Evolutionary conservation across 2,888 invertebrate species (phyloP).

Genomic region (Chrysotoxum bicinctum): DNA sequence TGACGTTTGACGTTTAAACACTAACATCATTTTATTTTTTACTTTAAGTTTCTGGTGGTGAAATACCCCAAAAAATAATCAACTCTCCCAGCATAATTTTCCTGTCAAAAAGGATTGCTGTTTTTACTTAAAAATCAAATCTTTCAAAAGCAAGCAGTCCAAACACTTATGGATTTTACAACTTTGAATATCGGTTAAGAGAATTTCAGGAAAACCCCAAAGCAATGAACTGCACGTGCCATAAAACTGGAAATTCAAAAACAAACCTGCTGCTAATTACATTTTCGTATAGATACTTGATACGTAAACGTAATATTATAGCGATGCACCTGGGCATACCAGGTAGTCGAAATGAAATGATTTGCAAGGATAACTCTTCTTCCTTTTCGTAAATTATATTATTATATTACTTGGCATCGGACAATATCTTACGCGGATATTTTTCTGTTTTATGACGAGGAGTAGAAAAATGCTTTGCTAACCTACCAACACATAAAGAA

Average conservation of each 20-base stretch:
- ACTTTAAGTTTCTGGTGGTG: no score
- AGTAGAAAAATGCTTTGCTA: not conserved
- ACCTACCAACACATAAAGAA: no score
- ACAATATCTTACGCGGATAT: not conserved
- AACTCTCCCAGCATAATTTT: no score
- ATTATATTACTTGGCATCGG: not conserved
- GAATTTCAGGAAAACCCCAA: not conserved
- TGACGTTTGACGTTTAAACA: no score
- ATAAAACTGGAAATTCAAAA: not conserved
- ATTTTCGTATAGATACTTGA: not conserved
- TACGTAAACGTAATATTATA: not conserved
- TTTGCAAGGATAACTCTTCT: slow-evolving; percentile 1
- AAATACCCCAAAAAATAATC: no score
- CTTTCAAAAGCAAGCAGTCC: not conserved
- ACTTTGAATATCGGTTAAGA: not conserved
- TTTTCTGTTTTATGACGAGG: not conserved
- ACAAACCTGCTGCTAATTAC: not conserved
- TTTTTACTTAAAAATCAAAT: no score
- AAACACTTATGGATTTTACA: not conserved
- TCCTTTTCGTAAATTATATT: not conserved
- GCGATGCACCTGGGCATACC: not conserved
- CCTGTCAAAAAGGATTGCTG: no score
- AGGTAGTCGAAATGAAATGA: not conserved
- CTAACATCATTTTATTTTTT: no score
- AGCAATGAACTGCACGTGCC: not conserved